Evolutionary conservation across 1,140 invertebrate genomes (phyloP), one percentile per base, ranked within the genome.

Genomic region (Hormaphis cornu): DNA sequence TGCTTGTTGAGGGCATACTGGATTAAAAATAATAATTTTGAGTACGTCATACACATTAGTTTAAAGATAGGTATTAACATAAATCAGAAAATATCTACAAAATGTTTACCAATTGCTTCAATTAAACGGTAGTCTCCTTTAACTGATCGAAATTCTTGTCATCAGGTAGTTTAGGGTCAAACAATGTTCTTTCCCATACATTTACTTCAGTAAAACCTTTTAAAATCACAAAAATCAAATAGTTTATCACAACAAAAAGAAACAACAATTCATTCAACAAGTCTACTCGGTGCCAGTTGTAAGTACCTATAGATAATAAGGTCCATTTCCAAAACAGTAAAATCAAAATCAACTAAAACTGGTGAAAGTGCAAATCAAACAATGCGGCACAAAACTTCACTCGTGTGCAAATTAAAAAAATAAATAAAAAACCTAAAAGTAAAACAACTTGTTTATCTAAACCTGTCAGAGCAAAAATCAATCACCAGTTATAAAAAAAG

Each of bases 201-300:
- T 50, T 66, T 48, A 66, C 26, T 50, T 66, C 28, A 35, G 61
- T 66, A 48, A 66, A 50, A 66, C 61, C 61, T 66, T 66, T 48
- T 30, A 33, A 48, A 66, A 66, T 48, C 42, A 66, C 24, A 48
- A 30, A 66, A 66, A 66, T 48, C 59, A 46, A 48, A 66, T 12
- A 24, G 20, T 58, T 58, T 58, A 58, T 24, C 20, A 58, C 8
- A 22, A 35, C 5, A 33, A 58, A 58, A 40, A 40, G 40, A 0
- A 58, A 58, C 37, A 24, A 16, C 33, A 24, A 16, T 58, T 16
- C 0, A 40, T 26, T 58, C n/a, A n/a, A n/a, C n/a, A n/a, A n/a
- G n/a, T 40, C 33, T 58, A 20, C 54, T 58, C 14, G 14, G 54
- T 58, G 54, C 33, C 0, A 24, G 3, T 16, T n/a, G n/a, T n/a